These are phyloP conservation scores for Atta texana DNA, from an alignment of 1,140 invertebrate species.

Conservation along the genomic window DNA sequence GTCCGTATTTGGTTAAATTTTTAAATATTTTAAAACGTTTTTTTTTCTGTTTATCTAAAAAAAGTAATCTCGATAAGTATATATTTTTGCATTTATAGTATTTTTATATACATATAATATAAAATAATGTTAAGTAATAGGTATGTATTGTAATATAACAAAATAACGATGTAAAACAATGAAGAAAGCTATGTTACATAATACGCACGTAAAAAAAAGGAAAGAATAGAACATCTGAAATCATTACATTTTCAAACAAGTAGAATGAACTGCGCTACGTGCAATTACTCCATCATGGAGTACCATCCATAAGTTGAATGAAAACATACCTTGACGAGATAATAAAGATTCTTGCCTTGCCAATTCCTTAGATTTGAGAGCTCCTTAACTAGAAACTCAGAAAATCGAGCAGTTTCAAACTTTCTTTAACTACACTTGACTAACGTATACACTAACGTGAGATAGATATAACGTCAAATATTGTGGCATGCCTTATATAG, in stretches of 20 bases:
- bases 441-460: conserved; percentile 34
- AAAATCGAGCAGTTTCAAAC: conserved; percentile 42
- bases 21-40: too few species aligned
- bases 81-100: neutral
- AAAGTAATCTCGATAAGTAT: too few species aligned
- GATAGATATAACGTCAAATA: conserved; percentile 48
- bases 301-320: conserved; percentile 16
- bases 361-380: conserved; percentile 48
- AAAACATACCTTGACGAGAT: conserved; percentile 34
- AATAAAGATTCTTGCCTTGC: conserved; percentile 48
- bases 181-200: neutral
- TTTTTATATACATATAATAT: neutral
- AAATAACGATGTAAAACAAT: neutral
- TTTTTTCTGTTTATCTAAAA: too few species aligned
- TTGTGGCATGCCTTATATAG: conserved; percentile 67
- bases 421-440: conserved; percentile 36
- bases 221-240: neutral
- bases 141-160: neutral
- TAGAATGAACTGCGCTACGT: neutral
- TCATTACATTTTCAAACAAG: conserved; percentile 27
- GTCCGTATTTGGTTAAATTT: too few species aligned
- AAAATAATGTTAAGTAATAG: conserved; percentile 9
- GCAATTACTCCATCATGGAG: conserved; percentile 24
- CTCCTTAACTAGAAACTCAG: conserved; percentile 40
- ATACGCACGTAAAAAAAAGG: neutral